phyloP scores from a whole-genome alignment of 2,888 invertebrate species.

The Cybosia mesomella region DNA sequence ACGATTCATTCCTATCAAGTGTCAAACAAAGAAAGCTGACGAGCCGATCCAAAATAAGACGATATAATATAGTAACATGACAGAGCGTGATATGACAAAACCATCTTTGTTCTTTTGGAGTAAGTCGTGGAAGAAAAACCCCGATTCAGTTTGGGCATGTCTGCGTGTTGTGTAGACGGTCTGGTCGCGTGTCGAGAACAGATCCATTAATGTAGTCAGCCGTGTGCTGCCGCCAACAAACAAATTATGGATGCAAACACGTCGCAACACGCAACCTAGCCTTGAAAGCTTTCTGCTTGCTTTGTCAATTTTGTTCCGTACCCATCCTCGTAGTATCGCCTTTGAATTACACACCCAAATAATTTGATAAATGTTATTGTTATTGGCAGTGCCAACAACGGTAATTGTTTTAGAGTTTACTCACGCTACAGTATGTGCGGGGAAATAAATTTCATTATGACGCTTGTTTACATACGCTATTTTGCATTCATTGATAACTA shows the following conservation, averaged over 20 bases:
- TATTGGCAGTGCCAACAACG: constrained; percentile 78
- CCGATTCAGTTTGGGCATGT: constrained; percentile 61
- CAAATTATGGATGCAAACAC: constrained; percentile 87
- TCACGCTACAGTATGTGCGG: constrained; percentile 61
- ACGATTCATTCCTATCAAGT: constrained; percentile 26
- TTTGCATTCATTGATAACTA: constrained; percentile 16
- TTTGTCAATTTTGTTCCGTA: constrained; percentile 76
- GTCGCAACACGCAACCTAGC: constrained; percentile 81
- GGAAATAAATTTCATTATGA: constrained; percentile 42
- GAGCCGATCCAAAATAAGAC: constrained; percentile 27
- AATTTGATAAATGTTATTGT: constrained; percentile 81
- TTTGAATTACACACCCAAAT: constrained; percentile 55
- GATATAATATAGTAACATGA: constrained; percentile 30
- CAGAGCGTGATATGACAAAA: constrained; percentile 22
- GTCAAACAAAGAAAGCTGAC: constrained; percentile 34
- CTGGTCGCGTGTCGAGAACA: constrained; percentile 75
- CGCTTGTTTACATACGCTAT: constrained; percentile 45
- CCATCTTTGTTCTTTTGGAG: constrained; percentile 56
- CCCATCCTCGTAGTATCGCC: constrained; percentile 60
- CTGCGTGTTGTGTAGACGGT: constrained; percentile 46
- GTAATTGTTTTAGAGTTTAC: constrained; percentile 74
- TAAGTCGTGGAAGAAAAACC: constrained; percentile 59
- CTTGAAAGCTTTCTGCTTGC: constrained; percentile 84
- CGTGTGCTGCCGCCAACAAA: constrained; percentile 83
- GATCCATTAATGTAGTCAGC: constrained; percentile 84